Base-by-base conservation (phyloP, 2,797 vertebrate genomes). In the Acomys russatus region DNA sequence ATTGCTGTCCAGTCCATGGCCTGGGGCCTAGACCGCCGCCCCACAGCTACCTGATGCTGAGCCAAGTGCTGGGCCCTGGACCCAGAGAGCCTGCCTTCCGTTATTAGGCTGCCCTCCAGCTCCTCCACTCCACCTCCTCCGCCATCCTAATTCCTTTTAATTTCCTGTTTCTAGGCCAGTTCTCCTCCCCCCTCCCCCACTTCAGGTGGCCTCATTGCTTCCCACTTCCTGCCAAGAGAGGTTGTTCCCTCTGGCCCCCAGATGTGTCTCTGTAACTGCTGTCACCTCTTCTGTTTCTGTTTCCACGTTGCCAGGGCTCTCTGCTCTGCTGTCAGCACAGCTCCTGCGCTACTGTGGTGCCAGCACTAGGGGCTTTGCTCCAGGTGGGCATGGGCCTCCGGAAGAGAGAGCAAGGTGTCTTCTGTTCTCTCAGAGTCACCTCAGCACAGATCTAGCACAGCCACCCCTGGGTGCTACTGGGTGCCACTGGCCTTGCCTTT, bases 121-220 rank as follows among this genome's bases (percentile, higher is more conserved):
- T 90, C 25, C 78, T 73, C 61, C 59, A 79, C 84, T 20, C 38
- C 1, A 10, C 77, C 51, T 70, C 1, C 77, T 61, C 44, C 4
- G 0, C 68, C 7, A 79, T 77, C 92, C 79, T 94, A 92, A 93
- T 95, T 96, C 92, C 86, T 95, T 97, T 97, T 96, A 83, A 94
- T 98, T 97, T 97, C 97, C 97, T 97, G 97, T 95, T 92, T 73
- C 90, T 63, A 59, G 85, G 79, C 93, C 56, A 88, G 83, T n/a
- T 70, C 76, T 64, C 78, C 71, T 68, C 15, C 23, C 23, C 54
- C 70, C 12, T 66, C 3, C 95, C 90, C 92, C 91, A 68, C 91
- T 79, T 93, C 49, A 73, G 94, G 90, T 95, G 80, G 74, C 93
- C 89, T 68, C 82, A 54, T 86, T 20, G 25, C 44, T 79, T 61